Base-by-base conservation (phyloP, 2,888 invertebrate species). In the Standfussiana lucernea region DNA sequence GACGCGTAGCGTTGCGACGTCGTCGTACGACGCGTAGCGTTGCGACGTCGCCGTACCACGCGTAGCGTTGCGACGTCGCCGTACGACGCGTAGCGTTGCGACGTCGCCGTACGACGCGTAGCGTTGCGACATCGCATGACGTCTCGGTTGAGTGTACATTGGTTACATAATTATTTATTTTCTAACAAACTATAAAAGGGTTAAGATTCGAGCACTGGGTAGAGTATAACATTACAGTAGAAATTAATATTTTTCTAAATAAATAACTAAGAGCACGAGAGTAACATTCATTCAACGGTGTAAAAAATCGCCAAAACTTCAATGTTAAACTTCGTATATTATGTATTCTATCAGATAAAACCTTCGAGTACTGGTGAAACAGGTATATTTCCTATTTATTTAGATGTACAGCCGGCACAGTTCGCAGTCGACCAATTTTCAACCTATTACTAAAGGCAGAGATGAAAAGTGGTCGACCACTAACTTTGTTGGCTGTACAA, bases 311-410 rank as follows among this genome's bases (percentile, higher is more conserved):
- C 32, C 18, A 28, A 42, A 32, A 40, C 2, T 0, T 18, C 24
- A 42, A 77, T 77, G n/a, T 5, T 15, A 37, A 42, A 37, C 28
- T 35, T 50, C n/a, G 3, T 15, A 37, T n/a, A 28, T 11, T n/a
- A 28, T 11, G 21, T n/a, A 24, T 61, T 35, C 11, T 40, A 50
- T 53, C n/a, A 79, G 40, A 47, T 3, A 42, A 37, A 28, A 80
- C 37, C 6, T 66, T 82, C 70, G 70, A 77, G 77, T 35, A 62
- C 28, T 62, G 24, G 47, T 47, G 24, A 66, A 65, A 64, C 50
- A 69, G 18, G 24, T 8, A 45, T 37, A n/a, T 45, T 72, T 53
- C 32, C 32, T 64, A 53, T n/a, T 50, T n/a, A 75, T 40, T 32
- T 18, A 1, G 18, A 37, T 47, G 15, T 45, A 21, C 18, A 70